These are phyloP conservation scores for Siniperca scherzeri DNA, from an alignment of 2,797 vertebrate genomes.

Conservation along the genomic window DNA sequence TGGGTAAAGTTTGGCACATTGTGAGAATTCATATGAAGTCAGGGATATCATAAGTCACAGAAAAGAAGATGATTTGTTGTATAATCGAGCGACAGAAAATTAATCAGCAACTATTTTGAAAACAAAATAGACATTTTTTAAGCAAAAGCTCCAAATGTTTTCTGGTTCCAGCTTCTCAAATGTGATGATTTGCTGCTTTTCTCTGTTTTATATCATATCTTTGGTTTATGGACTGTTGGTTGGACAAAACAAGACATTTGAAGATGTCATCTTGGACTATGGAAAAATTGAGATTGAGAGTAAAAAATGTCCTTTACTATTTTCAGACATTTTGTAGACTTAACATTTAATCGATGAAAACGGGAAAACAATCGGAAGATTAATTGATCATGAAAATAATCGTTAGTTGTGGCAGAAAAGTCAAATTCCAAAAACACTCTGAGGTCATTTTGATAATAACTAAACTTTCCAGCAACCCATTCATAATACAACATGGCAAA, in stretches of 20 bases:
- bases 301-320: not conserved
- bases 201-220: not conserved
- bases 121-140: not conserved
- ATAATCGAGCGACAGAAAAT: not conserved
- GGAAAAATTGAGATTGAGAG: not conserved
- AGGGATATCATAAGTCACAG: not conserved
- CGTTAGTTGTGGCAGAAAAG: not conserved
- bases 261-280: not conserved
- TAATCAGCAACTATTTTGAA: not conserved
- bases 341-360: not conserved
- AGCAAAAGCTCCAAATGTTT: not conserved
- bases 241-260: not conserved
- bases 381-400: conserved; percentile 3
- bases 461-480: conserved; percentile 21
- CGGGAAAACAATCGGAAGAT: conserved; percentile 2
- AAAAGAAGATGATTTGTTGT: not conserved
- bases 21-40: not conserved
- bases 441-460: conserved; percentile 32
- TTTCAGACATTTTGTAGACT: conserved; percentile 12
- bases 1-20: not conserved
- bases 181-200: not conserved
- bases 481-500: conserved; percentile 4
- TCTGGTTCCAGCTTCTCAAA: not conserved
- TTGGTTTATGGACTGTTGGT: not conserved
- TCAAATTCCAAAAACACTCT: not conserved